Evolutionary conservation across 2,797 vertebrate species (phyloP).

Genomic region (Coregonus sp.): DNA sequence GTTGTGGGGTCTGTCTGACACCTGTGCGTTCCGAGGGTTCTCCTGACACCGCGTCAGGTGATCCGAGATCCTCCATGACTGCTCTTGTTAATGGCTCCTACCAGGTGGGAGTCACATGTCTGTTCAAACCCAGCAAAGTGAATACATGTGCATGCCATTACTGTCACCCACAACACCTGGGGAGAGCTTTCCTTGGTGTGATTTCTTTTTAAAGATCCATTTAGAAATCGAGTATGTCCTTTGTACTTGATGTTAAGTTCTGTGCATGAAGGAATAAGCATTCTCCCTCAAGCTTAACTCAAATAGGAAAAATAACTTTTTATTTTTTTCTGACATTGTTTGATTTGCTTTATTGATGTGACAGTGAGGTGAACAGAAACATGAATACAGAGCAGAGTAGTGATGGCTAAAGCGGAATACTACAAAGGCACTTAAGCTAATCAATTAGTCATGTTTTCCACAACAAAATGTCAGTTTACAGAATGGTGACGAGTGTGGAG

Average conservation of each 20-base stretch:
- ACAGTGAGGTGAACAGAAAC: slow-evolving; percentile 25
- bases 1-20: slow-evolving; percentile 37
- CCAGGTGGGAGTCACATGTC: slow-evolving; percentile 59
- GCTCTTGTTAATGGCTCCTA: slow-evolving; percentile 53
- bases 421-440: slow-evolving; percentile 44
- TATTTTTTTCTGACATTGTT: slow-evolving; percentile 14
- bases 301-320: slow-evolving; percentile 31
- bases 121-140: slow-evolving; percentile 57
- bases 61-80: slow-evolving; percentile 44
- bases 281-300: slow-evolving; percentile 57
- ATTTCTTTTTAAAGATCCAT: slow-evolving; percentile 29
- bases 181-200: slow-evolving; percentile 28
- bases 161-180: slow-evolving; percentile 61
- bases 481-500: background rate
- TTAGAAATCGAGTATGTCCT: slow-evolving; percentile 59
- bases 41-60: slow-evolving; percentile 62
- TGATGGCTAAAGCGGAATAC: slow-evolving; percentile 42
- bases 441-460: slow-evolving; percentile 40
- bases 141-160: slow-evolving; percentile 63
- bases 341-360: slow-evolving; percentile 13
- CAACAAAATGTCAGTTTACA: slow-evolving; percentile 43
- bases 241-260: slow-evolving; percentile 60
- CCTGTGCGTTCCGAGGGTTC: slow-evolving; percentile 36
- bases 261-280: slow-evolving; percentile 49
- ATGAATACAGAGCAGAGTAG: slow-evolving; percentile 42